Evolutionary conservation across 2,888 invertebrate species (phyloP).

Genomic region (Aplocera efformata): DNA sequence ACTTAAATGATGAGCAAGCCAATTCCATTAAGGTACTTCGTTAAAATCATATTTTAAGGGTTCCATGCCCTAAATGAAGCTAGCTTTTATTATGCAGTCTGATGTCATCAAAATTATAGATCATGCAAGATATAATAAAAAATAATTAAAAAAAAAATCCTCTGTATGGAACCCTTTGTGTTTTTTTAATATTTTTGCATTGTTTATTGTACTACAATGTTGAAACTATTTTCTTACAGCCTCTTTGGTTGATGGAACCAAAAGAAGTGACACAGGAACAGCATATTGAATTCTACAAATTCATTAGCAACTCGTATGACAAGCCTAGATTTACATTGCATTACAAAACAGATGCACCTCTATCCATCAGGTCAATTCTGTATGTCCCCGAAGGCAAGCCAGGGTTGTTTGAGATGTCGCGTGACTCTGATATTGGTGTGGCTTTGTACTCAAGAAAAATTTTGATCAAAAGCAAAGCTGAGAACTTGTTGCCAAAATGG

Average conservation of each 20-base stretch:
- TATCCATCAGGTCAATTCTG: conserved; percentile 93
- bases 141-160: too few relatives aligned
- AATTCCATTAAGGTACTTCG: conserved; percentile 91
- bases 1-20: conserved; percentile 91
- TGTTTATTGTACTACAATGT: neutral
- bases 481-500: conserved; percentile 96
- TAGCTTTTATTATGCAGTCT: too few relatives aligned
- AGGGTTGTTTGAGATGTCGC: conserved; percentile 93
- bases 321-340: conserved; percentile 94
- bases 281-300: conserved; percentile 96
- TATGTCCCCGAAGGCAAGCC: conserved; percentile 97
- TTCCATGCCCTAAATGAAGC: too few relatives aligned
- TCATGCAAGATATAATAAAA: too few relatives aligned
- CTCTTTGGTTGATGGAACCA: conserved; percentile 95
- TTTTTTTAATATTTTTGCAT: too few relatives aligned
- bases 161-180: too few relatives aligned
- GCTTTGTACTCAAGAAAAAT: conserved; percentile 95
- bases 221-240: conserved; percentile 74
- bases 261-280: conserved; percentile 92
- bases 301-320: conserved; percentile 92
- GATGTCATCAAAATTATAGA: too few relatives aligned
- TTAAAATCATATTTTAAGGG: conserved; percentile 6
- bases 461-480: conserved; percentile 94
- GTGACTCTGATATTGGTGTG: conserved; percentile 91
- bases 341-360: conserved; percentile 95